Evolutionary conservation across 2,888 invertebrate genomes (phyloP).

Genomic region (Lutraria lutraria): DNA sequence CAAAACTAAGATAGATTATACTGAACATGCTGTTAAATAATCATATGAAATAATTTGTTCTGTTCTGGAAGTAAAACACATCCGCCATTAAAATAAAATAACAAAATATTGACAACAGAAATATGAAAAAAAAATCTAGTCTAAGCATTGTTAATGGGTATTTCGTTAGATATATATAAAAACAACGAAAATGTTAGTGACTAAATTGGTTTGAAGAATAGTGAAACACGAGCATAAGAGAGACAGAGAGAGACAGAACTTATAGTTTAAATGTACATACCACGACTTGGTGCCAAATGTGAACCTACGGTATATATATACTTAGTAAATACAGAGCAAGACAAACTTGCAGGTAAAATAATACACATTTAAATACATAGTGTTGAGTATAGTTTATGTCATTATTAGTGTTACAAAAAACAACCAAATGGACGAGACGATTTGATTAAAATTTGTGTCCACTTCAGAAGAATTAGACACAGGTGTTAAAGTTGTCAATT

Average conservation of each 20-base stretch:
- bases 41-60: too few species aligned
- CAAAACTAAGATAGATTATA: too few species aligned
- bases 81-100: neutral
- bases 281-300: conserved; percentile 47
- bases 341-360: neutral
- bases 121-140: conserved; percentile 22
- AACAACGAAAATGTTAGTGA: conserved; percentile 39
- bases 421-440: neutral
- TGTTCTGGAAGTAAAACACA: neutral
- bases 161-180: conserved; percentile 29
- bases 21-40: too few species aligned
- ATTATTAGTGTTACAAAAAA: neutral
- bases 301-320: conserved; percentile 45
- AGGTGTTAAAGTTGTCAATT: neutral
- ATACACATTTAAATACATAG: conserved; percentile 4
- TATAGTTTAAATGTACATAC: conserved; percentile 48
- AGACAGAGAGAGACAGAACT: conserved; percentile 34
- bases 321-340: neutral
- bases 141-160: conserved; percentile 29
- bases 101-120: neutral
- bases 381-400: neutral
- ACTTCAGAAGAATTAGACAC: neutral
- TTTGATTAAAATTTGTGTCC: neutral
- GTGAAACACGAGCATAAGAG: conserved; percentile 40
- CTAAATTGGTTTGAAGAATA: conserved; percentile 24